Evolutionary conservation across 2,113 vertebrate genomes (phyloP).

Genomic region (Picathartes gymnocephalus): DNA sequence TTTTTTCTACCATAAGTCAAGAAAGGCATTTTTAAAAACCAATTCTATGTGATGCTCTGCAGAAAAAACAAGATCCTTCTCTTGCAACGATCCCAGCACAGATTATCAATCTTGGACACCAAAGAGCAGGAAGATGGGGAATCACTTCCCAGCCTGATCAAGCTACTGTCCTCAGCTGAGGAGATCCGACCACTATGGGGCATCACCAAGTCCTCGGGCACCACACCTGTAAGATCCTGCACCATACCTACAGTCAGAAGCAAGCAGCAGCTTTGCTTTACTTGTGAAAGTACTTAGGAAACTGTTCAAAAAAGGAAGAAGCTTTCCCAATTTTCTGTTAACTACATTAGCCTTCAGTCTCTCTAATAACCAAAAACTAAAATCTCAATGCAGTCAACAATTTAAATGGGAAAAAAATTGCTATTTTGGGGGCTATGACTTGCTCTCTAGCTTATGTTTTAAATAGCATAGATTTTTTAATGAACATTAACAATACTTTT

Average conservation of each 20-base stretch:
- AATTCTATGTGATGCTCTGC: not conserved
- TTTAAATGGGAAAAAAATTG: not conserved
- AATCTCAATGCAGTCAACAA: not conserved
- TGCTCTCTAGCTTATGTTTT: not conserved
- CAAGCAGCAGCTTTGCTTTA: not conserved
- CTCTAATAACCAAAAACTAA: not conserved
- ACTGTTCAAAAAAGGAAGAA: not conserved
- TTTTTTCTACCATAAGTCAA: not conserved
- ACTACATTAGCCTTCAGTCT: not conserved
- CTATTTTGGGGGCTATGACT: not conserved
- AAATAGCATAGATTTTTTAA: not conserved
- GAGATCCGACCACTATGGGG: not conserved
- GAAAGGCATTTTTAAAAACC: not conserved
- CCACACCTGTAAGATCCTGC: fast-evolving
- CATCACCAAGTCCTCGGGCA: not conserved
- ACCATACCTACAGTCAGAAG: not conserved
- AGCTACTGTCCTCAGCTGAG: not conserved
- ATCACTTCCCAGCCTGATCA: not conserved
- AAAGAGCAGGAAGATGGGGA: not conserved
- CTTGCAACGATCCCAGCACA: not conserved
- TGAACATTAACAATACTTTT: not conserved
- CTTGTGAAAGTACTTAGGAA: not conserved
- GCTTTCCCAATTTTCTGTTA: not conserved
- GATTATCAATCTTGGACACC: not conserved
- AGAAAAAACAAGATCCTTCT: not conserved